Conservation (phyloP, 30 jellyfish, hydroid and myxozoan species). For the Turritopsis rubra region DNA sequence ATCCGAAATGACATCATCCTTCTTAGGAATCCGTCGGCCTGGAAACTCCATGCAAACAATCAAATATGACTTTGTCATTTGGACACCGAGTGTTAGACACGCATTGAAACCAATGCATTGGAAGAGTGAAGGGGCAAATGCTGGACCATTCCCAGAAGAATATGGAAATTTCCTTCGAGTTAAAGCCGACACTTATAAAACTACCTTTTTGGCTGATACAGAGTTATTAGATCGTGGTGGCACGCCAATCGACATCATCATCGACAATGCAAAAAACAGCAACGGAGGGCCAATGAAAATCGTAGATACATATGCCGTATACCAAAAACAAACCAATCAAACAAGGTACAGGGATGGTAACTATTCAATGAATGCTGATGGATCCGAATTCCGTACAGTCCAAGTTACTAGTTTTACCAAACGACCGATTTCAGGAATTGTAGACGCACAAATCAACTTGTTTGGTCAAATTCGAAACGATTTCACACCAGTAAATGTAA, state of each 20-base stretch:
- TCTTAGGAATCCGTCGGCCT: not conserved
- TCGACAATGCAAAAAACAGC: constrained; percentile 17
- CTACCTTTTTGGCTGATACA: constrained; percentile 62
- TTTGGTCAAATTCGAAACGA: not conserved
- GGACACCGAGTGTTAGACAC: constrained; percentile 61
- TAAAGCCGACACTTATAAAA: constrained; percentile 18
- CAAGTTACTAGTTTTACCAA: not conserved
- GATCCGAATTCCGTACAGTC: constrained; percentile 9
- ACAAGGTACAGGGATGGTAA: not conserved
- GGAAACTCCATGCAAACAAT: constrained; percentile 46
- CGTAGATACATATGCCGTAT: constrained; percentile 2
- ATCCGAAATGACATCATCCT: not conserved
- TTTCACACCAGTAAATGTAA: not conserved
- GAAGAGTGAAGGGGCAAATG: not conserved
- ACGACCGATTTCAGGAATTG: not conserved
- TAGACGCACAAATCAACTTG: not conserved
- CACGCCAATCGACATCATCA: constrained; percentile 56
- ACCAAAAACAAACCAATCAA: constrained; percentile 10
- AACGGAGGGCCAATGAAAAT: not conserved
- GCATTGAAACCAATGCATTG: constrained; percentile 32
- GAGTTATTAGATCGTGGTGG: constrained; percentile 37
- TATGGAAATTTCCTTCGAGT: constrained; percentile 38
- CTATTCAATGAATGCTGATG: constrained; percentile 11
- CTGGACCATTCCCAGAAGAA: constrained; percentile 23
- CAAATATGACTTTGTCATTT: constrained; percentile 45